phyloP scores from a whole-genome alignment of 1,140 invertebrate genomes.

The Kradibia gibbosae region DNA sequence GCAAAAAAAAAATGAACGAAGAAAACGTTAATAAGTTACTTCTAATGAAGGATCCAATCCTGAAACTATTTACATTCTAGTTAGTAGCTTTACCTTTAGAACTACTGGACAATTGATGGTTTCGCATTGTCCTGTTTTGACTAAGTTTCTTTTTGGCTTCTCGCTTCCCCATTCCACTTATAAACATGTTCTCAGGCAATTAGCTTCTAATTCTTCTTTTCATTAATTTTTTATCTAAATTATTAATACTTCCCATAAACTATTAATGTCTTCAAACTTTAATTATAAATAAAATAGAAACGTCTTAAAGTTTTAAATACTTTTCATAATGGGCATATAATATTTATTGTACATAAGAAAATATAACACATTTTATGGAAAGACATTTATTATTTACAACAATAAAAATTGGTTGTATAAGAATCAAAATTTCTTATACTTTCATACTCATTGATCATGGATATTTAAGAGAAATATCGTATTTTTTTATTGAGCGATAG shows the following conservation, averaged over 20 bases:
- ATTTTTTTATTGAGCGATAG: no score
- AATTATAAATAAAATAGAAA: no score
- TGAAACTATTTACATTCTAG: slow-evolving; percentile 12
- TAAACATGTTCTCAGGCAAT: not conserved
- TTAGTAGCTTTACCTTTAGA: not conserved
- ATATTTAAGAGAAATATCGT: no score
- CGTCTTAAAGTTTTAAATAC: no score
- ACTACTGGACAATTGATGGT: slow-evolving; percentile 3
- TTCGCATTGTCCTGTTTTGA: not conserved
- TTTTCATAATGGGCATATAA: not conserved
- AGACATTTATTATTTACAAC: not conserved
- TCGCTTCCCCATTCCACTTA: not conserved
- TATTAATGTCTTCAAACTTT: no score
- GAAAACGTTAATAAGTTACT: no score
- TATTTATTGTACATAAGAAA: not conserved
- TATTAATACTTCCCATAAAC: no score
- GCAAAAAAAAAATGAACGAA: not conserved
- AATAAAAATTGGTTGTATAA: no score
- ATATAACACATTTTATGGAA: not conserved
- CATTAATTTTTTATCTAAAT: not conserved
- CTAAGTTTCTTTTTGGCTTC: not conserved
- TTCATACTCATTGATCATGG: no score
- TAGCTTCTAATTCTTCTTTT: not conserved
- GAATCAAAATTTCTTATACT: no score
- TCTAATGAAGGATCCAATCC: slow-evolving; percentile 1